A percentile compares a stretch with the other conserved stretches of the same genome.
phyloP scores from a whole-genome alignment of 2,113 vertebrate genomes.

The Cisticola juncidis region DNA sequence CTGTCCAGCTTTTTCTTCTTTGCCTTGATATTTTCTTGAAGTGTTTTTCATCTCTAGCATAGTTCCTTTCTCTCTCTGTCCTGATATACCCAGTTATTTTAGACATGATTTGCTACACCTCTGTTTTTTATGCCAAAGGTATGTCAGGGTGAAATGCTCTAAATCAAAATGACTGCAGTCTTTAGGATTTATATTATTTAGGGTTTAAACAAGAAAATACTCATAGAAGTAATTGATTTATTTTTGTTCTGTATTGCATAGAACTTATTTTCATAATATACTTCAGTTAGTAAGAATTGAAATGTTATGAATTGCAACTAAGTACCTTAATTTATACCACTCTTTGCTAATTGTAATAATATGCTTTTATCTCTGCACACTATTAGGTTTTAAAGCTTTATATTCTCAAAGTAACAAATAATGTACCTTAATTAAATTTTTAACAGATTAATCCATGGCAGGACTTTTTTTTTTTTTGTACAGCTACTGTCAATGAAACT shows the following conservation, averaged over 20 bases:
- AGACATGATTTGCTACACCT: background rate
- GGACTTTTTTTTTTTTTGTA: background rate
- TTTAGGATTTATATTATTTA: slow-evolving; percentile 20
- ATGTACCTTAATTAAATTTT: background rate
- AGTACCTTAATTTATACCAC: background rate
- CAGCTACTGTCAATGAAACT: background rate
- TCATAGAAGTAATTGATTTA: background rate
- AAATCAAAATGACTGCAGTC: background rate
- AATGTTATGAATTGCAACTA: background rate
- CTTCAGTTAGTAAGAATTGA: background rate
- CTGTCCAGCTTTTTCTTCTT: background rate
- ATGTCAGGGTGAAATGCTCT: background rate
- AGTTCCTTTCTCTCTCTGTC: background rate
- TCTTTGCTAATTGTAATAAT: background rate
- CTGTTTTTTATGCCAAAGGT: background rate
- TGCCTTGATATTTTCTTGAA: background rate
- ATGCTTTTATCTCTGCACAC: background rate
- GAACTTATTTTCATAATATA: background rate
- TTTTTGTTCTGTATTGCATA: background rate
- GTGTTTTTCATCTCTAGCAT: background rate
- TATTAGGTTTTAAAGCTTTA: slow-evolving; percentile 1
- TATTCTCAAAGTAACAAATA: background rate
- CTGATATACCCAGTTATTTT: background rate
- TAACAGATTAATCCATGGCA: background rate
- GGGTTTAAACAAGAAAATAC: background rate